These are phyloP conservation scores for Paguma larvata DNA, from an alignment of 2,797 vertebrate genomes.

Conservation along the genomic window DNA sequence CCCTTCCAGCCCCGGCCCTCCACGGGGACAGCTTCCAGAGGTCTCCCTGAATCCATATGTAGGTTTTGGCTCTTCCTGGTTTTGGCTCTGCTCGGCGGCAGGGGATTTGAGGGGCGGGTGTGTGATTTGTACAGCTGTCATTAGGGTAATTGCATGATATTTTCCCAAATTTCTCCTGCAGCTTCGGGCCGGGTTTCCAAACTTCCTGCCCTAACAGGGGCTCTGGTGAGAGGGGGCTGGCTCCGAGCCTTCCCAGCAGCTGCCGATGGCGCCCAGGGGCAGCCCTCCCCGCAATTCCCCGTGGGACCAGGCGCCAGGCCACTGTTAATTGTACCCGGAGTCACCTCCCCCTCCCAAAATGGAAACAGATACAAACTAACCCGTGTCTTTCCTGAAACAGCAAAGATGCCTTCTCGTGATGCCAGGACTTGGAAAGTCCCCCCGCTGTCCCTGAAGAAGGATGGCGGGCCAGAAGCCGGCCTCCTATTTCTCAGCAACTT, in stretches of 20 bases:
- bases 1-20: background rate
- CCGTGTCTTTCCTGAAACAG: background rate
- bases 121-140: conserved; percentile 85
- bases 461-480: background rate
- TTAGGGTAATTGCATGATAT: conserved; percentile 84
- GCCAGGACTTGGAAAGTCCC: conserved; percentile 24
- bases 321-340: background rate
- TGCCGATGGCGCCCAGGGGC: conserved; percentile 28
- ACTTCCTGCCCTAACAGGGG: conserved; percentile 77
- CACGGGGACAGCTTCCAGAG: conserved; percentile 68
- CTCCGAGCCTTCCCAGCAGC: conserved; percentile 62
- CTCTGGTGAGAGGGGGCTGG: conserved; percentile 69
- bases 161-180: conserved; percentile 84
- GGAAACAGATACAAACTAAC: conserved; percentile 32
- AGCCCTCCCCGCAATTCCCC: background rate
- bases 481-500: background rate
- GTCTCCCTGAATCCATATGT: conserved; percentile 80
- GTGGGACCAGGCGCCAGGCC: background rate
- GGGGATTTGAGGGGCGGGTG: conserved; percentile 78
- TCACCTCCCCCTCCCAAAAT: background rate
- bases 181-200: conserved; percentile 80
- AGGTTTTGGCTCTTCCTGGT: conserved; percentile 80
- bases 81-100: conserved; percentile 68
- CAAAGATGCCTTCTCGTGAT: background rate
- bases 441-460: conserved; percentile 6